Evolutionary conservation across 2,113 vertebrate species (phyloP).

Genomic region (Malurus alboscapulatus): DNA sequence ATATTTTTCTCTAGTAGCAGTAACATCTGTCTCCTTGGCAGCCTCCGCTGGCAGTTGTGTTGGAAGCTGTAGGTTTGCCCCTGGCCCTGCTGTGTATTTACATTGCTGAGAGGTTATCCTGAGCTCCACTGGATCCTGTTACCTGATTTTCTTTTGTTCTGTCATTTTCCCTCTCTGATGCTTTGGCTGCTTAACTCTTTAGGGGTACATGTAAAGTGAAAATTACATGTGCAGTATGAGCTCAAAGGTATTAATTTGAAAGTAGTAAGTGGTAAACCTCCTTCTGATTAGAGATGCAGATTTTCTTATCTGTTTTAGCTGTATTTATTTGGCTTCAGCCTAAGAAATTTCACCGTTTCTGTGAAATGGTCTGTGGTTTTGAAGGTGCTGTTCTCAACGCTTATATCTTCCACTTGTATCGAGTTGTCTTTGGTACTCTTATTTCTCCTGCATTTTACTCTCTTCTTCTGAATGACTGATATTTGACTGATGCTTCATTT

Average conservation of each 20-base stretch:
- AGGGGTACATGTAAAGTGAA: neutral
- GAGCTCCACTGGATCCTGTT: constrained; percentile 15
- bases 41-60: constrained; percentile 19
- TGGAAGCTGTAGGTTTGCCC: constrained; percentile 43
- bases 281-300: neutral
- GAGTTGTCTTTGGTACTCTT: neutral
- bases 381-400: neutral
- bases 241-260: neutral
- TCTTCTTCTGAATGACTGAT: neutral
- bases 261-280: neutral
- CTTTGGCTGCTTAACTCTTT: constrained; percentile 27
- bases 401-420: neutral
- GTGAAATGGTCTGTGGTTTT: neutral
- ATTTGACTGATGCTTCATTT: neutral
- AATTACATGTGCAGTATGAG: neutral
- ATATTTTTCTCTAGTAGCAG: constrained; percentile 45
- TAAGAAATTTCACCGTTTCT: neutral
- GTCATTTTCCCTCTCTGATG: neutral
- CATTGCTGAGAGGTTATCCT: constrained; percentile 52
- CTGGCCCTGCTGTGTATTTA: constrained; percentile 36
- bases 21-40: constrained; percentile 66
- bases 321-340: neutral
- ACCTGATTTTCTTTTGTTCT: constrained; percentile 52
- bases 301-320: neutral
- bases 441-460: neutral